Base-by-base conservation (phyloP, 2,113 vertebrate species). In the Epinephelus cyanopodus region DNA sequence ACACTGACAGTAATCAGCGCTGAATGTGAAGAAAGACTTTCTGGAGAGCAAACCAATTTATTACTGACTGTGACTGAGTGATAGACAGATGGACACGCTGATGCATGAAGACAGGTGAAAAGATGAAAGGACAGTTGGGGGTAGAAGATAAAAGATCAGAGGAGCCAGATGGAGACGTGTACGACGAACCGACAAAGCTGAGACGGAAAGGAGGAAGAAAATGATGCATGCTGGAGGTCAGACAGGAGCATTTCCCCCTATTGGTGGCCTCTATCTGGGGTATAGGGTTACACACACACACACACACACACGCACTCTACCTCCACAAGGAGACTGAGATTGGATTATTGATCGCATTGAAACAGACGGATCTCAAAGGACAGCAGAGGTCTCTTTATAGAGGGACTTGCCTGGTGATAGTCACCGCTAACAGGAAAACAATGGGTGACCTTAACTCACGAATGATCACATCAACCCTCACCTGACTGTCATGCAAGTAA, bases 301-400 rank as follows among this genome's bases (percentile, higher is more conserved):
- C 60, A 78, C 62, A 82, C 23, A 71, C 58, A 74, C 79, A 75
- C 50, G 29, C 75, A 71, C 69, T 74, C 68, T 64, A 48, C 61
- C 72, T 76, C 56, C 71, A 83, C 78, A 77, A 78, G 77, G 71
- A 86, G 79, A 79, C 82, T 80, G 68, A 87, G 90, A 94, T 91
- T 91, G 92, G 84, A 83, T 90, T 94, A 93, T 93, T 89, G 93
- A 94, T 92, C 60, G 53, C 74, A 70, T 64, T 56, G 79, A 90
- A 87, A 92, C 76, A 74, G 82, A 50, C 58, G 6, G 65, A 86
- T 90, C 87, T 91, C 69, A 87, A 86, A 88, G 88, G 89, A 92
- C 78, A 87, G 92, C 61, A 74, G 62, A 89, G 73, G 74, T 87
- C 83, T 88, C 47, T 85, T 88, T 70, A 66, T 76, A 64, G 68